Percentiles rank a stretch among this genome's conserved stretches.
These are phyloP conservation scores for Solea solea DNA, from an alignment of 2,113 vertebrate species.

Conservation along the genomic window DNA sequence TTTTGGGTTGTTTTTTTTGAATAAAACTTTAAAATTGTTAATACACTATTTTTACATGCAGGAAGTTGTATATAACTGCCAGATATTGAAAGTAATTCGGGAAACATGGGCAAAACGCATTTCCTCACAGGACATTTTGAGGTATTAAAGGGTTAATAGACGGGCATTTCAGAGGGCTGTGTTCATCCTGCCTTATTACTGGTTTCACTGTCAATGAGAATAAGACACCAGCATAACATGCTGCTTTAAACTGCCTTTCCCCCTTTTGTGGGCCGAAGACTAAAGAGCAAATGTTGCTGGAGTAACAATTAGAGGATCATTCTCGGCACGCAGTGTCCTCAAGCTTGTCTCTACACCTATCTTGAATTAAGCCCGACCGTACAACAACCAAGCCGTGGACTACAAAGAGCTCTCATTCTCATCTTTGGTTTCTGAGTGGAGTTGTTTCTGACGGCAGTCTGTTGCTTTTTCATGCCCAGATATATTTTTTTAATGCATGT, in stretches of 20 bases:
- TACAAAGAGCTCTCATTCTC: slow-evolving; percentile 17
- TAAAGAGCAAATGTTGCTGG: slow-evolving; percentile 39
- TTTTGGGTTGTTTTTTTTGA: too few species aligned
- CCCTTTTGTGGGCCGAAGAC: slow-evolving; percentile 30
- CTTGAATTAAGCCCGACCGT: slow-evolving; percentile 33
- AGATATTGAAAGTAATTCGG: too few species aligned
- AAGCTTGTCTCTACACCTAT: slow-evolving; percentile 27
- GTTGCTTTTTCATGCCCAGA: slow-evolving; percentile 15
- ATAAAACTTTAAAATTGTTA: too few species aligned
- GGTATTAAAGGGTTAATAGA: slow-evolving; percentile 13
- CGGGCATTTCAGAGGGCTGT: slow-evolving; percentile 14
- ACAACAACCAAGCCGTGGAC: slow-evolving; percentile 22
- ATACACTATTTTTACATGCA: too few species aligned
- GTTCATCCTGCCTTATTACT: slow-evolving; percentile 37
- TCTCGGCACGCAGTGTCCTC: slow-evolving; percentile 25
- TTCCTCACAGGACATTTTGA: too few species aligned
- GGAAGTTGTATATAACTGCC: too few species aligned
- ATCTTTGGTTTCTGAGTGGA: slow-evolving; percentile 43
- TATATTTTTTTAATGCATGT: neutral
- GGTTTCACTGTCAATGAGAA: slow-evolving; percentile 47
- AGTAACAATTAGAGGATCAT: slow-evolving; percentile 50
- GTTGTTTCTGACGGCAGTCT: slow-evolving; percentile 33
- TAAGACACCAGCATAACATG: slow-evolving; percentile 3
- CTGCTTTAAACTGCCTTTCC: slow-evolving; percentile 28
- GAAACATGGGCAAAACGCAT: too few species aligned